A percentile compares a stretch with the other conserved stretches of the same genome.
These are phyloP conservation scores for Clarias laeviceps DNA, from an alignment of 2,797 vertebrate species.

Conservation along the genomic window DNA sequence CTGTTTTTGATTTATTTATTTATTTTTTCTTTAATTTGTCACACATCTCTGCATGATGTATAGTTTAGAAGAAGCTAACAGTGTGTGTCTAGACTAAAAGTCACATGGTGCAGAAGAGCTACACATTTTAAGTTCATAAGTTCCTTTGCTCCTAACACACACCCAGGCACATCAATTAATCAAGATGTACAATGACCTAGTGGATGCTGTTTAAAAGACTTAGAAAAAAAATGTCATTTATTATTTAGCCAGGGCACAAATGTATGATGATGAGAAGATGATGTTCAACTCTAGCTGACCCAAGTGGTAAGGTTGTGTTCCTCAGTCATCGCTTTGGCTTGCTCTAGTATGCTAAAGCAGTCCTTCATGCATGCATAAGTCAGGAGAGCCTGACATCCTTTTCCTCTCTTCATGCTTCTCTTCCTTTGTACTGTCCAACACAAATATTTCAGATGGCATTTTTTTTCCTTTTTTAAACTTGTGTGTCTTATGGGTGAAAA, in stretches of 20 bases:
- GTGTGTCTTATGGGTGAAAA: conserved; percentile 11
- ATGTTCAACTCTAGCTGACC: conserved; percentile 85
- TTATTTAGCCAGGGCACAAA: conserved; percentile 85
- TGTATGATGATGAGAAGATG: conserved; percentile 84
- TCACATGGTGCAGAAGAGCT: conserved; percentile 36
- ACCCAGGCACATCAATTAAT: conserved; percentile 69
- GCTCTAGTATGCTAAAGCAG: conserved; percentile 76
- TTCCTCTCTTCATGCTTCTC: conserved; percentile 55
- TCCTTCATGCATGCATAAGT: conserved; percentile 68
- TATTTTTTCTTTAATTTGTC: background rate
- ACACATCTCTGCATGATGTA: background rate
- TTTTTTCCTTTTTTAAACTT: background rate
- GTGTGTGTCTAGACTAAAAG: conserved; percentile 27
- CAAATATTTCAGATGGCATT: conserved; percentile 21
- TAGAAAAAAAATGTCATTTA: conserved; percentile 71
- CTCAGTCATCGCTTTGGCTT: conserved; percentile 75
- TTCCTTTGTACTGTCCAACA: conserved; percentile 52
- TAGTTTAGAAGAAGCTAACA: background rate
- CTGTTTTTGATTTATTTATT: background rate
- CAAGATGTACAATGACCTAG: conserved; percentile 70
- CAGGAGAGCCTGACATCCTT: conserved; percentile 47
- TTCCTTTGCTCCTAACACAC: conserved; percentile 66
- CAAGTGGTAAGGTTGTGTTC: conserved; percentile 75
- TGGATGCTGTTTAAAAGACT: conserved; percentile 68
- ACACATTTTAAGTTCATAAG: conserved; percentile 37